A percentile compares a stretch with the other conserved stretches of the same genome.
Conservation (phyloP, 2,797 vertebrate genomes). For the Emys orbicularis region DNA sequence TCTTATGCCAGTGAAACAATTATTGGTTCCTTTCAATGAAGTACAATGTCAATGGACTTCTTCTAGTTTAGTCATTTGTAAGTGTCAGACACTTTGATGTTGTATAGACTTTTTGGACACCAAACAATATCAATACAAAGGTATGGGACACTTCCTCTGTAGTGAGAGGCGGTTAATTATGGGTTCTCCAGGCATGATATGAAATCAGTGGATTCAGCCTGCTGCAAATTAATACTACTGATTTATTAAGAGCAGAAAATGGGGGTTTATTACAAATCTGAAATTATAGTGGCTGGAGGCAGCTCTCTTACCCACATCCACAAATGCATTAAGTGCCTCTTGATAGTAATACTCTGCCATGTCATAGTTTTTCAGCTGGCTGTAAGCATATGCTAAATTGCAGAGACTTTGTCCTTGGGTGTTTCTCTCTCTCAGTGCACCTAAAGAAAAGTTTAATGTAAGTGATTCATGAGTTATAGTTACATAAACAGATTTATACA, state of each 20-base stretch:
- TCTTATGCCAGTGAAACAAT: neutral
- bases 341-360: slow-evolving; percentile 25
- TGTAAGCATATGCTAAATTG: neutral
- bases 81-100: neutral
- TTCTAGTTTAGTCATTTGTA: neutral
- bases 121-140: neutral
- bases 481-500: neutral
- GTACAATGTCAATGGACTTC: neutral
- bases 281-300: neutral
- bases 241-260: neutral
- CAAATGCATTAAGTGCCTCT: slow-evolving; percentile 34
- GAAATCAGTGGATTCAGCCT: slow-evolving; percentile 13
- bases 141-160: neutral
- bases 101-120: neutral
- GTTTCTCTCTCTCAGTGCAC: slow-evolving; percentile 7
- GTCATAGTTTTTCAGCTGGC: slow-evolving; percentile 8
- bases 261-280: neutral
- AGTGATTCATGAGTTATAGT: neutral
- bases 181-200: neutral
- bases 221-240: neutral
- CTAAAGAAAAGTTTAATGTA: slow-evolving; percentile 13
- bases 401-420: slow-evolving; percentile 16
- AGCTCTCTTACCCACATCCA: slow-evolving; percentile 38
- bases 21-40: neutral
- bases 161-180: neutral